Base-by-base conservation (phyloP, 1,140 invertebrate species). In the Lasaia peninsularis region DNA sequence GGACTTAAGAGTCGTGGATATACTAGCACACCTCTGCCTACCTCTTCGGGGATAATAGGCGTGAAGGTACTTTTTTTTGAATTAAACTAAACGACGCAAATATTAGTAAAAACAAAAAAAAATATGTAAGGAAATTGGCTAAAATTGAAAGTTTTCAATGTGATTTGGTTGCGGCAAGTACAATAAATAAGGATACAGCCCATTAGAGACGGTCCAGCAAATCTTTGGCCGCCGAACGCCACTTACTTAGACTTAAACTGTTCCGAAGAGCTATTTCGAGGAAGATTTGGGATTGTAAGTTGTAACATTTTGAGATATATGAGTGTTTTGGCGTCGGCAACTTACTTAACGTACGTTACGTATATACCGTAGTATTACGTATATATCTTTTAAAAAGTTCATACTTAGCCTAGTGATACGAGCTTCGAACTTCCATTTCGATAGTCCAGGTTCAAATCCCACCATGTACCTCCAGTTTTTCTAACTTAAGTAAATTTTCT, bases 221-320 rank as follows among this genome's bases (percentile, higher is more conserved):
- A 88, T 88, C 85, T 86, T 78, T 71, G 71, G 70, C 65, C 78
- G 69, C 85, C 85, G 80, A 86, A 85, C 85, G 74, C 76, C 82
- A 88, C 82, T 88, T 88, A 88, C 85, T 88, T 88, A 88, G 78
- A 88, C 85, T 88, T 88, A 86, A 85, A 86, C 71, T 84, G 82
- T 85, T 78, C 71, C 64, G 64, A 71, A 69, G 70, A 71, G 78
- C 75, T 80, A 80, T 78, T 86, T 82, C 67, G 82, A 61, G 83
- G 73, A 70, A 90, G 90, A 80, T 93, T 92, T 71, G 90, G 91
- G 79, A 84, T 86, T 78, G 52, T 14, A 14, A 28, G 24, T 44
- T 31, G 78, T 69, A 60, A 56, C 75, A 80, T 78, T 77, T 74
- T 82, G 66, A 77, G 73, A 81, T 78, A 75, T 74, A 71, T 50